A percentile compares a stretch with the other conserved stretches of the same genome.
These are phyloP conservation scores for Slavum lentiscoides DNA, from an alignment of 2,888 invertebrate genomes.

Conservation along the genomic window DNA sequence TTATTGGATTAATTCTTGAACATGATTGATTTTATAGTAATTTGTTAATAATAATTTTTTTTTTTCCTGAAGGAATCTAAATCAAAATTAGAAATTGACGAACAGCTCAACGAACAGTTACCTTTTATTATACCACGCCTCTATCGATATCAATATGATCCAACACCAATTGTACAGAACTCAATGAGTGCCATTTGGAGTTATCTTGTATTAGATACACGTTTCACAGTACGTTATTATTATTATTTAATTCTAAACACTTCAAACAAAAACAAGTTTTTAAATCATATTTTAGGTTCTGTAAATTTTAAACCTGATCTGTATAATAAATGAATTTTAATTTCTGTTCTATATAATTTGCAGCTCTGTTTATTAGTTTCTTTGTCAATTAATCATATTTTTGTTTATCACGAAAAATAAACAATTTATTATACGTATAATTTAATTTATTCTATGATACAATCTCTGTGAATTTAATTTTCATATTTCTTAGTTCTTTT, in stretches of 20 bases:
- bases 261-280: too few relatives aligned
- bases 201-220: constrained; percentile 81
- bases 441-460: too few relatives aligned
- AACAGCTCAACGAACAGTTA: constrained; percentile 78
- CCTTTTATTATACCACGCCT: constrained; percentile 72
- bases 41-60: constrained; percentile 69
- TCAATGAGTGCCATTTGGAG: constrained; percentile 95
- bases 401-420: too few relatives aligned
- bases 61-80: constrained; percentile 93
- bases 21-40: constrained; percentile 56
- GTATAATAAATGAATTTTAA: too few relatives aligned
- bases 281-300: too few relatives aligned
- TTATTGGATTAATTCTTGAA: constrained; percentile 59
- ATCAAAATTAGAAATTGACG: constrained; percentile 90
- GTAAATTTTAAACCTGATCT: too few relatives aligned
- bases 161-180: constrained; percentile 86
- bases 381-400: too few relatives aligned
- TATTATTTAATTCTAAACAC: not conserved
- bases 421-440: too few relatives aligned
- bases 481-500: too few relatives aligned
- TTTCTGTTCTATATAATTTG: too few relatives aligned
- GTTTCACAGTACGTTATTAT: constrained; percentile 67
- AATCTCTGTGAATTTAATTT: too few relatives aligned
- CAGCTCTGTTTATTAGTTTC: too few relatives aligned
- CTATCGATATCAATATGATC: constrained; percentile 84